Percentiles rank a stretch among this genome's conserved stretches.
These are phyloP conservation scores for Formicarius rufipectus DNA, from an alignment of 2,113 vertebrate genomes.

Conservation along the genomic window DNA sequence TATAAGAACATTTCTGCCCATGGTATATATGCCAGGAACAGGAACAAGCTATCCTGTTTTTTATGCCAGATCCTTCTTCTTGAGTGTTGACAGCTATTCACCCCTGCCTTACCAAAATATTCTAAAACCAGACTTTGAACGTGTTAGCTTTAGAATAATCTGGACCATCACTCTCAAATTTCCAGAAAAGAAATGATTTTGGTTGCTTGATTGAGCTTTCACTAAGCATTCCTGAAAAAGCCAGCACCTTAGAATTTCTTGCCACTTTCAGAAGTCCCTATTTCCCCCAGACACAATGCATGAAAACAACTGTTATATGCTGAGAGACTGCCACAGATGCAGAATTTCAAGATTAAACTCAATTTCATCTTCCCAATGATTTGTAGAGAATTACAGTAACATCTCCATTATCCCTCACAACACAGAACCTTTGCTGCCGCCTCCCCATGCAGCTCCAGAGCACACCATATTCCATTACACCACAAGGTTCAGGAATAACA, in stretches of 20 bases:
- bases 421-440: neutral
- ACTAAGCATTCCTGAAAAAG: neutral
- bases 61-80: neutral
- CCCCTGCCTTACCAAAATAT: neutral
- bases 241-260: neutral
- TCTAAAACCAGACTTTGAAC: neutral
- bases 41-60: neutral
- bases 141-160: neutral
- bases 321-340: neutral
- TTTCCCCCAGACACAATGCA: neutral
- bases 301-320: neutral
- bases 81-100: neutral
- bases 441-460: neutral
- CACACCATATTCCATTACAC: neutral
- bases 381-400: neutral
- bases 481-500: neutral
- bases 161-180: neutral
- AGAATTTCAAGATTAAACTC: neutral
- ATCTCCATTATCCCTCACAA: neutral
- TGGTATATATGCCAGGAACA: neutral
- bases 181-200: neutral
- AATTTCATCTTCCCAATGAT: neutral
- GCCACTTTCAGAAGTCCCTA: neutral
- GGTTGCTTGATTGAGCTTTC: neutral
- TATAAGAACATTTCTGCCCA: neutral